Evolutionary conservation across 2,888 invertebrate genomes (phyloP).

Genomic region (Pterostichus madidus): DNA sequence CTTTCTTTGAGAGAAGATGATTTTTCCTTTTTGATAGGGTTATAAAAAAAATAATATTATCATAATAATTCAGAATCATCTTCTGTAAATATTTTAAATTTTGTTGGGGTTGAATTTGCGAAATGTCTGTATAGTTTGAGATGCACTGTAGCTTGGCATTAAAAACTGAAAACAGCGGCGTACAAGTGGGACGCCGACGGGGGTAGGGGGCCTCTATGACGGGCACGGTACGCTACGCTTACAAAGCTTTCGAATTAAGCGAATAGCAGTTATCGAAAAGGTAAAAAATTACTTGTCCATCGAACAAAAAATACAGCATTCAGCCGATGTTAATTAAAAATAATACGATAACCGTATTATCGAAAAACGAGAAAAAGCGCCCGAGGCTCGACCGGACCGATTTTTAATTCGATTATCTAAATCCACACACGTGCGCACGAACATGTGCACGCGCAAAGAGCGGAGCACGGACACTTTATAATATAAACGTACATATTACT

Average conservation of each 20-base stretch:
- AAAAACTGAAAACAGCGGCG: constrained; percentile 54
- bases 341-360: constrained; percentile 67
- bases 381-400: constrained; percentile 52
- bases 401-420: constrained; percentile 67
- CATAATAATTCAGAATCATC: no score
- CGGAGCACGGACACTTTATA: no score
- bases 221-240: constrained; percentile 51
- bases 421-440: constrained; percentile 46
- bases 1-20: no score
- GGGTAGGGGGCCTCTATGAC: constrained; percentile 46
- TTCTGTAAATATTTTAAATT: no score
- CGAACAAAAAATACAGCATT: constrained; percentile 65
- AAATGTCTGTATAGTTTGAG: neutral
- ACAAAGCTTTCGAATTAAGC: constrained; percentile 66
- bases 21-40: no score
- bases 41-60: no score
- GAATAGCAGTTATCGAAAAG: constrained; percentile 67
- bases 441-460: no score
- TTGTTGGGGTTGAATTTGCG: no score
- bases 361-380: constrained; percentile 66
- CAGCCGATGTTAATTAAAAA: constrained; percentile 67
- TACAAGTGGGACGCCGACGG: constrained; percentile 34
- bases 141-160: constrained; percentile 15
- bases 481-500: neutral
- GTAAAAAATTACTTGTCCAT: constrained; percentile 67